Evolutionary conservation across 2,113 vertebrate genomes (phyloP), one percentile per base, ranked within the genome.

Genomic region (Brachionichthys hirsutus): DNA sequence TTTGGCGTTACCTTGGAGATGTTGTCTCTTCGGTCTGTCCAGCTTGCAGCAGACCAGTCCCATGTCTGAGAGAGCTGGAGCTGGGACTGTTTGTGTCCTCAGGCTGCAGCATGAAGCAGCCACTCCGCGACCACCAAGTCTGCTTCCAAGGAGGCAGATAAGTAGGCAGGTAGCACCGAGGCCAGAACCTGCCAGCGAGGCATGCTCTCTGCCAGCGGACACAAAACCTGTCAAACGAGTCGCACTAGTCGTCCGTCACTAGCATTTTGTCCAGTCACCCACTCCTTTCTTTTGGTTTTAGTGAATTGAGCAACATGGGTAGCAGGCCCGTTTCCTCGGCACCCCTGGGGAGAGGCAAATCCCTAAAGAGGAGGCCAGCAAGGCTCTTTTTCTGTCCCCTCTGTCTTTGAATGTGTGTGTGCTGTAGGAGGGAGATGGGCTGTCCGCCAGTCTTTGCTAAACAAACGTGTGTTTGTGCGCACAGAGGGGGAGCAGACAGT

Each of bases 31-130:
- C 71, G 73, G 72, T 30, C 73, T 76, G 67, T 72, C 64, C 48
- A 61, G 76, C 57, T 87, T 90, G 78, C 88, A 90, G 87, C 89
- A 91, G 76, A 85, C 78, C 36, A 74, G 89, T 54, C 90, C 87
- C 89, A 91, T 90, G 80, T 77, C 81, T 79, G 73, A 48, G 59
- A 10, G 62, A 70, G 77, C 59, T 14, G 47, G 49, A 53, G 53
- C 52, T 50, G 62, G 51, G 70, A 18, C 61, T 52, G 70, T 40
- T 47, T 53, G 53, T 10, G 66, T 56, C 50, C 57, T 64, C 75
- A 44, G 46, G 62, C 57, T 38, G 62, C 50, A 52, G 67, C 76
- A 66, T 71, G 58, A 51, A 68, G 65, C 44, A 16, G 50, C 77
- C 55, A 19, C 67, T 61, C 61, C 4, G 9, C 44, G 51, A 16